phyloP scores from a whole-genome alignment of 2,797 vertebrate species.

The Eulemur rubriventer region DNA sequence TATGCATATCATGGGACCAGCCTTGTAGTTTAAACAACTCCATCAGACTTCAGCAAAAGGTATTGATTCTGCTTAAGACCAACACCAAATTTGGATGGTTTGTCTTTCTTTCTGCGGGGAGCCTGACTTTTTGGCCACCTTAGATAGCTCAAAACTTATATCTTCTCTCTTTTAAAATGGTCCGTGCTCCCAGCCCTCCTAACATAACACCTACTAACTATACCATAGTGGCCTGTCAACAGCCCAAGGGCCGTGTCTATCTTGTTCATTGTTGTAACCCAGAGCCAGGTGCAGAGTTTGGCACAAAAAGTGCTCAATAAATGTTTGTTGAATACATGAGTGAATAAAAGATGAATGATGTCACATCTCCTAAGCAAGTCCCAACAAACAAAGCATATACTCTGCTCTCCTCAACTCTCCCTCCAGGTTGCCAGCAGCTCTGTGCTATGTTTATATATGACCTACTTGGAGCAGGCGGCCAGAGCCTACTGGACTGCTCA shows the following conservation, averaged over 20 bases:
- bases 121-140: not conserved
- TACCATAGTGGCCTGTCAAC: fast-evolving
- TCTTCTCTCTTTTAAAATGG: not conserved
- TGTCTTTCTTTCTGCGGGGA: not conserved
- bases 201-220: too few relatives aligned
- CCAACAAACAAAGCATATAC: not conserved
- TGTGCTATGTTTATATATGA: fast-evolving
- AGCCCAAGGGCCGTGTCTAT: not conserved
- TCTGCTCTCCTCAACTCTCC: not conserved
- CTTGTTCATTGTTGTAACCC: not conserved
- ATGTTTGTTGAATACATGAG: not conserved
- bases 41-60: not conserved
- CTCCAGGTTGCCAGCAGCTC: not conserved
- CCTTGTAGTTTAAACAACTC: not conserved
- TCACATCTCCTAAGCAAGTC: not conserved
- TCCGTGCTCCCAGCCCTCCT: not conserved
- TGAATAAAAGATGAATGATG: not conserved
- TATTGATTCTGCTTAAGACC: not conserved
- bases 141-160: not conserved
- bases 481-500: not conserved
- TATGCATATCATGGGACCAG: not conserved
- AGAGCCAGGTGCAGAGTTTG: not conserved
- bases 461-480: not conserved
- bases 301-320: not conserved
- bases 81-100: not conserved